A percentile compares a stretch with the other conserved stretches of the same genome.
These are phyloP conservation scores for Xyliphius kryptos DNA, from an alignment of 2,113 vertebrate species.

Conservation along the genomic window DNA sequence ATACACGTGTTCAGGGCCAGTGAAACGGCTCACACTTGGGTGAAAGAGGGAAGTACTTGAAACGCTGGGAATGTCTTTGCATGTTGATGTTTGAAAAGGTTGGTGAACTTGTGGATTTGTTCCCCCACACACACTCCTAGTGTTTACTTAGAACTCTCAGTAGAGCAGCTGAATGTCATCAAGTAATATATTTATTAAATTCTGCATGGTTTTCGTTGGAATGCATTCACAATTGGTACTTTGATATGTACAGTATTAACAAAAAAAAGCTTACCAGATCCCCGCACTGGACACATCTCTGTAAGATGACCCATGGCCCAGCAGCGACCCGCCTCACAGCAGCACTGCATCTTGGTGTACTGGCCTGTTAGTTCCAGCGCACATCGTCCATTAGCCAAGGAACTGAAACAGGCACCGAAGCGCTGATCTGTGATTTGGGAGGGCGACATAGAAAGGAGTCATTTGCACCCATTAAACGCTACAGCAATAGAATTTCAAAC, in stretches of 20 bases:
- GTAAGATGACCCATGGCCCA: conserved; percentile 83
- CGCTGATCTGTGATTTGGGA: conserved; percentile 77
- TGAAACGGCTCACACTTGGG: conserved; percentile 11
- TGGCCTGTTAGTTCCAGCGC: conserved; percentile 79
- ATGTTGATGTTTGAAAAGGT: background rate
- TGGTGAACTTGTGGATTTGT: background rate
- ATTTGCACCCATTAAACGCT: no score
- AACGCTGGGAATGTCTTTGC: background rate
- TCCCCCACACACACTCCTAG: background rate
- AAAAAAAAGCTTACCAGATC: conserved; percentile 74
- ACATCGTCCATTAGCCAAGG: conserved; percentile 83
- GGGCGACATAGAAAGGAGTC: background rate
- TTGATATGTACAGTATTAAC: no score
- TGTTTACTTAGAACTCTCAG: background rate
- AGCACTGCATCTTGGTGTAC: conserved; percentile 89
- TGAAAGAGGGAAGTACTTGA: conserved; percentile 15
- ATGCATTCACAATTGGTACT: no score
- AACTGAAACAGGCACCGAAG: conserved; percentile 82
- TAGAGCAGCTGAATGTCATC: no score
- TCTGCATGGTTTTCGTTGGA: no score
- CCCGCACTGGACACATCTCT: conserved; percentile 89
- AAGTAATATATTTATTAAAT: no score
- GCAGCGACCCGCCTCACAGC: conserved; percentile 90
- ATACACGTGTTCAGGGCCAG: conserved; percentile 10
- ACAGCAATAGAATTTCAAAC: no score